Evolutionary conservation across 2,113 vertebrate genomes (phyloP).

Genomic region (Arizona elegans): DNA sequence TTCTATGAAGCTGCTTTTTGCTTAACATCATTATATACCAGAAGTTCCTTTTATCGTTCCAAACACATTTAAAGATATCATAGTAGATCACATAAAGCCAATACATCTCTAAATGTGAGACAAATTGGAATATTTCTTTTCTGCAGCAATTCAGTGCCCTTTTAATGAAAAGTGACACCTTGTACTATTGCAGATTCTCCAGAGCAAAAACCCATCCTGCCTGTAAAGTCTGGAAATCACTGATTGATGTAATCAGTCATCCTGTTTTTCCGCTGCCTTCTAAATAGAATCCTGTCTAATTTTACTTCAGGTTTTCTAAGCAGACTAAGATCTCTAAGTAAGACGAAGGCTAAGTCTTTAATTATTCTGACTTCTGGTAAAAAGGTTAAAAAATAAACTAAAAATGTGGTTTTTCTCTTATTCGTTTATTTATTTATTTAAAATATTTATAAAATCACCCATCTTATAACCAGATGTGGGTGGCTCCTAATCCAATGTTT

Average conservation of each 20-base stretch:
- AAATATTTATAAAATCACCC: background rate
- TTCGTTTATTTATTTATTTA: background rate
- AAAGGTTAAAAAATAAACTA: background rate
- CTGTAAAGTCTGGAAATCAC: conserved; percentile 23
- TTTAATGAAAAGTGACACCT: conserved; percentile 30
- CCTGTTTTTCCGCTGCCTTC: conserved; percentile 1
- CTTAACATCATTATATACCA: conserved; percentile 27
- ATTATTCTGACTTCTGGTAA: background rate
- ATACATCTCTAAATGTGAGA: conserved; percentile 36
- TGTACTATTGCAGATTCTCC: conserved; percentile 21
- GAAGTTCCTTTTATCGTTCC: conserved; percentile 24
- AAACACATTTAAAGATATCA: conserved; percentile 29
- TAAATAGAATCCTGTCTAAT: conserved; percentile 7
- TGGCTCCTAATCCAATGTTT: background rate
- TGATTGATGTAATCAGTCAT: conserved; percentile 20
- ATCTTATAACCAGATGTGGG: background rate
- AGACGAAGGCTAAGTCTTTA: background rate
- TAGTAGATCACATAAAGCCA: conserved; percentile 19
- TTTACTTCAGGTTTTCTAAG: background rate
- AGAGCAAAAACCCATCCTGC: conserved; percentile 13
- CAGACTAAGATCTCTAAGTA: background rate
- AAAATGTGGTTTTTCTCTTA: background rate
- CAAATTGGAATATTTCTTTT: conserved; percentile 14
- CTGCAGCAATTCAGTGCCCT: conserved; percentile 18
- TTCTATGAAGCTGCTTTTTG: conserved; percentile 24